A percentile compares a stretch with the other conserved stretches of the same genome.
Conservation (phyloP, 2,797 vertebrate genomes). For the Microtus californicus region DNA sequence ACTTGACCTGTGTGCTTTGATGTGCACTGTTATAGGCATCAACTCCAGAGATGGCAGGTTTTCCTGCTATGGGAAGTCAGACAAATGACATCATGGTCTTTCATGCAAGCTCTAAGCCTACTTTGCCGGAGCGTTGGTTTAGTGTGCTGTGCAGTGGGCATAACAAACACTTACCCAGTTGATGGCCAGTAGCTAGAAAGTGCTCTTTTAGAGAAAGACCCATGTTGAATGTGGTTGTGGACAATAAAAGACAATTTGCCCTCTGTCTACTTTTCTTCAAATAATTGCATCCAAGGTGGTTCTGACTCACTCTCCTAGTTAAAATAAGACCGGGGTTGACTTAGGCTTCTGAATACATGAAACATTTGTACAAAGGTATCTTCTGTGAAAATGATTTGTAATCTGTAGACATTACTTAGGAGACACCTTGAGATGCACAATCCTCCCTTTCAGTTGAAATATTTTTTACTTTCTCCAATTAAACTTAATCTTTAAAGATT, state of each 20-base stretch:
- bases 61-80: background rate
- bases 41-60: background rate
- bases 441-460: constrained; percentile 79
- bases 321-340: constrained; percentile 72
- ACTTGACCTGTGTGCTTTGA: constrained; percentile 17
- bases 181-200: constrained; percentile 62
- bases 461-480: constrained; percentile 85
- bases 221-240: constrained; percentile 57
- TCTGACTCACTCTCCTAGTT: constrained; percentile 37
- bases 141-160: constrained; percentile 60
- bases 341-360: constrained; percentile 83
- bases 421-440: constrained; percentile 88
- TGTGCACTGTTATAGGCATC: constrained; percentile 6
- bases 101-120: background rate
- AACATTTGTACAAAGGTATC: constrained; percentile 88
- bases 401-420: constrained; percentile 85
- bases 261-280: constrained; percentile 64
- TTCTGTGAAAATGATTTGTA: constrained; percentile 88
- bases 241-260: constrained; percentile 64
- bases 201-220: constrained; percentile 54
- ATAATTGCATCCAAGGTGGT: constrained; percentile 78
- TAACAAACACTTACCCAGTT: constrained; percentile 25
- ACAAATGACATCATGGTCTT: background rate
- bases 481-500: constrained; percentile 85
- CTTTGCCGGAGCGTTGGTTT: background rate